Conservation (phyloP, 1,140 invertebrate genomes). For the Sarcophaga bullata region DNA sequence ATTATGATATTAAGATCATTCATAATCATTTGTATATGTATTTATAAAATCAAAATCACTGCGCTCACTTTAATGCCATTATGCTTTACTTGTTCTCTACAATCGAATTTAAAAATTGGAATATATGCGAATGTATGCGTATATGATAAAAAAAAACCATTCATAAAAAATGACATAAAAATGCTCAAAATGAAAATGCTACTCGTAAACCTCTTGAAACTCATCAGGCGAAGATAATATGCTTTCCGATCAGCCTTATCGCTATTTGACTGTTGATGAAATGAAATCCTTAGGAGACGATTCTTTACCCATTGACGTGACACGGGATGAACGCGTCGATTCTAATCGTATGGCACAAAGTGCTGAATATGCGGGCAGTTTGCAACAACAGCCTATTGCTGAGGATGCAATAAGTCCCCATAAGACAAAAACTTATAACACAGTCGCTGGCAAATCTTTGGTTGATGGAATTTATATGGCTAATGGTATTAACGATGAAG, state of each 20-base stretch:
- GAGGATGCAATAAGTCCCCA: slow-evolving; percentile 75
- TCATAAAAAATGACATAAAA: slow-evolving; percentile 16
- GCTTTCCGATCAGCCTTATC: slow-evolving; percentile 89
- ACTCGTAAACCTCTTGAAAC: slow-evolving; percentile 2
- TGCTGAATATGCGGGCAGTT: slow-evolving; percentile 61
- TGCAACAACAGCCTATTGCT: slow-evolving; percentile 61
- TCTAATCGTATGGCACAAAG: slow-evolving; percentile 68
- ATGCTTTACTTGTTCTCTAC: slow-evolving; percentile 1
- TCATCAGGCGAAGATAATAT: slow-evolving; percentile 85
- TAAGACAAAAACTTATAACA: slow-evolving; percentile 72
- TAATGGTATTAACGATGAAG: slow-evolving; percentile 72
- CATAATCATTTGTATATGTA: slow-evolving; percentile 28
- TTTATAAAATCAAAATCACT: slow-evolving; percentile 34
- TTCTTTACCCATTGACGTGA: slow-evolving; percentile 91
- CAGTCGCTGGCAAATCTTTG: slow-evolving; percentile 57
- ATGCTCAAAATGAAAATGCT: slow-evolving; percentile 4
- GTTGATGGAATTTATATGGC: slow-evolving; percentile 72
- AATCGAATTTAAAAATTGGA: slow-evolving; percentile 27
- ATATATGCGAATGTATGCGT: slow-evolving; percentile 1
- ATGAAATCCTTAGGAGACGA: slow-evolving; percentile 95
- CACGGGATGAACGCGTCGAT: slow-evolving; percentile 84
- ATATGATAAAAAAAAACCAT: slow-evolving; percentile 24
- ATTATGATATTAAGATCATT: no score
- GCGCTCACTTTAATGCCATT: slow-evolving; percentile 26
- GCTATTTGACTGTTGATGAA: slow-evolving; percentile 91